phyloP scores from a whole-genome alignment of 2,113 vertebrate genomes.

The Tychaedon coryphoeus region DNA sequence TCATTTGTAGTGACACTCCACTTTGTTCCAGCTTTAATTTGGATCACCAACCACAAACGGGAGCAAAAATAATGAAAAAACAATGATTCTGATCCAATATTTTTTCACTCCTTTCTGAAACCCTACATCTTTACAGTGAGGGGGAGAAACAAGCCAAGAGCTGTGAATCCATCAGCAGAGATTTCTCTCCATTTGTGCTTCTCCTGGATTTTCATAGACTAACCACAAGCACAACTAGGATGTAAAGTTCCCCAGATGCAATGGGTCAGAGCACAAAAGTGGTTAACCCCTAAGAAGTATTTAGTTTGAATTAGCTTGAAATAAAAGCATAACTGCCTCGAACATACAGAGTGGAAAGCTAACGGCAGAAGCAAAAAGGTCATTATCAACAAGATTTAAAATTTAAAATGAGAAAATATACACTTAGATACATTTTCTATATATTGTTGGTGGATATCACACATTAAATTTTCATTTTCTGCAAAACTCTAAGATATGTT shows the following conservation, averaged over 20 bases:
- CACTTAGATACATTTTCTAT: neutral
- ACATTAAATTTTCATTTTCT: neutral
- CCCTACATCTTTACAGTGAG: neutral
- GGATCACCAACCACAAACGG: neutral
- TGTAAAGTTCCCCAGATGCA: neutral
- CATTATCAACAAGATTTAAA: neutral
- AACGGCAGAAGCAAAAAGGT: neutral
- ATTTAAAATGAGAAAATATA: neutral
- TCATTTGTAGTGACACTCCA: neutral
- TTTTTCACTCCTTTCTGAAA: neutral
- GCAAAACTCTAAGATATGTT: neutral
- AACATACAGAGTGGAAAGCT: rapidly evolving
- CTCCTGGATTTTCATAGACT: neutral
- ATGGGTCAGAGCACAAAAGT: neutral
- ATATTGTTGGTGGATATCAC: neutral
- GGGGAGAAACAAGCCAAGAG: neutral
- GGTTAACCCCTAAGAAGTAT: neutral
- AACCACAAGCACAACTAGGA: neutral
- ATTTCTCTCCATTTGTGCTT: neutral
- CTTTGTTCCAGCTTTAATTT: neutral
- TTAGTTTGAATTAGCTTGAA: neutral
- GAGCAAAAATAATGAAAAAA: neutral
- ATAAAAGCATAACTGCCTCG: neutral
- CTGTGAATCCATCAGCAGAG: neutral
- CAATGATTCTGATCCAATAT: neutral